Base-by-base conservation (phyloP, 2,888 invertebrate genomes). In the Drosophila subsilvestris region DNA sequence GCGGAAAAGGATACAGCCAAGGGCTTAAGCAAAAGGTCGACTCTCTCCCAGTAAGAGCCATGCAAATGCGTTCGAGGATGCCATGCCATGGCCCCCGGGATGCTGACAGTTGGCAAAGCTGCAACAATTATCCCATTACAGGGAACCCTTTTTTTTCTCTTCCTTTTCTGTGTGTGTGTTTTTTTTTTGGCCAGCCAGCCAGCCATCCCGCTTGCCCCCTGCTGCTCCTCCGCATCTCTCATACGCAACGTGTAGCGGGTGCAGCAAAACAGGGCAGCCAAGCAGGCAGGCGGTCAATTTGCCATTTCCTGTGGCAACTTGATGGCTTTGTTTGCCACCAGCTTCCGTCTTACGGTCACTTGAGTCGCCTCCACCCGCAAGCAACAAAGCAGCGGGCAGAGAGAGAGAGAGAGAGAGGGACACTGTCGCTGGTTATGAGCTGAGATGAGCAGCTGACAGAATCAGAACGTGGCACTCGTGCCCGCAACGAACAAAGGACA, bases 261-360 rank as follows among this genome's bases (percentile, higher is more conserved):
- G 85, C 78, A 89, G 37, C 14, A 14, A 6, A 1, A 1, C 32
- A 12, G 12, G 12, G 63, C 83, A 73, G 76, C 70, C 77, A 69
- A 66, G 67, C 88, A 70, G 63, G 91, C 91, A 89, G 91, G 91
- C 90, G 90, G 92, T 91, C 90, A 91, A 90, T 91, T 92, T 90
- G 92, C 86, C 86, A 89, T 87, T 90, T 90, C 91, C 90, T 86
- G 56, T 63, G 63, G 42, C 58, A 32, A 18, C 25, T 43, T 18
- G 7, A 18, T 17, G 20, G 22, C 43, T 43, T 29, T 62, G 42
- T 63, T 54, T 47, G 58, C 45, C 48, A 48, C 37, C 37, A 37
- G 48, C 29, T 53, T 71, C 48, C 61, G 66, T 55, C 54, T 37
- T 32, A 18, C 25, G 43, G 44, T 56, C 56, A 54, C 54, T 54